Percentiles rank a stretch among this genome's conserved stretches.
Evolutionary conservation across 2,888 invertebrate species (phyloP).

Genomic region (Xestia sexstrigata): DNA sequence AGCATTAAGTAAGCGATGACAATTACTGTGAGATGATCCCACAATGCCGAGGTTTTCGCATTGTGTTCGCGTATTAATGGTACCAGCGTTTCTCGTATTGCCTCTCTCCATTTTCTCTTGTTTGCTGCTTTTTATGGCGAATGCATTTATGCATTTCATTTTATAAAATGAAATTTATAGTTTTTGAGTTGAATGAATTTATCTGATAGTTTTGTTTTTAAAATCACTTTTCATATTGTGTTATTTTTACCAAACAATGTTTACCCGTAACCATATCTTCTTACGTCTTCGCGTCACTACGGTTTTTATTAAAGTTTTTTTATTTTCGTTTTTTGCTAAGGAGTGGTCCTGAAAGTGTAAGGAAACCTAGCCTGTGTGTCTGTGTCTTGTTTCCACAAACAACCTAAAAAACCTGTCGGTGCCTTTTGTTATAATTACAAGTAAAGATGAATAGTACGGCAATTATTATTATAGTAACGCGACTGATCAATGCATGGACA

Average conservation of each 20-base stretch:
- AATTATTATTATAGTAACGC: constrained; percentile 30
- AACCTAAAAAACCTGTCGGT: too few species aligned
- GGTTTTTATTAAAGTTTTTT: neutral
- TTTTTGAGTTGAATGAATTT: neutral
- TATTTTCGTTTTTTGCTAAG: neutral
- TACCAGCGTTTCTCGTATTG: constrained; percentile 53
- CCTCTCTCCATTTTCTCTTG: constrained; percentile 56
- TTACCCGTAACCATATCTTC: neutral
- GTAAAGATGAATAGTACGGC: neutral
- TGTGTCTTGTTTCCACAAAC: neutral
- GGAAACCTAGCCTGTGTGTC: neutral
- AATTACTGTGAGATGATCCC: constrained; percentile 61
- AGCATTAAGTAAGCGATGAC: constrained; percentile 55
- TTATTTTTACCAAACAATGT: neutral
- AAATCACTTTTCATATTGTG: neutral
- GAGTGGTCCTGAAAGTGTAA: neutral
- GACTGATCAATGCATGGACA: constrained; percentile 40
- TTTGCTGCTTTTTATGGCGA: constrained; percentile 37
- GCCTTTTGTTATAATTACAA: neutral
- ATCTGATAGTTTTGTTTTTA: neutral
- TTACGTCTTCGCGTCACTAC: too few species aligned
- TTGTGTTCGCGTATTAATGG: constrained; percentile 53
- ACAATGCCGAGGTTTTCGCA: constrained; percentile 60
- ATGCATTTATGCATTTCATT: too few species aligned
- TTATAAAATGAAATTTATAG: constrained; percentile 7